Percentiles rank a stretch among this genome's conserved stretches.
These are phyloP conservation scores for Dorcus parallelipipedus DNA, from an alignment of 2,888 invertebrate species.

Conservation along the genomic window DNA sequence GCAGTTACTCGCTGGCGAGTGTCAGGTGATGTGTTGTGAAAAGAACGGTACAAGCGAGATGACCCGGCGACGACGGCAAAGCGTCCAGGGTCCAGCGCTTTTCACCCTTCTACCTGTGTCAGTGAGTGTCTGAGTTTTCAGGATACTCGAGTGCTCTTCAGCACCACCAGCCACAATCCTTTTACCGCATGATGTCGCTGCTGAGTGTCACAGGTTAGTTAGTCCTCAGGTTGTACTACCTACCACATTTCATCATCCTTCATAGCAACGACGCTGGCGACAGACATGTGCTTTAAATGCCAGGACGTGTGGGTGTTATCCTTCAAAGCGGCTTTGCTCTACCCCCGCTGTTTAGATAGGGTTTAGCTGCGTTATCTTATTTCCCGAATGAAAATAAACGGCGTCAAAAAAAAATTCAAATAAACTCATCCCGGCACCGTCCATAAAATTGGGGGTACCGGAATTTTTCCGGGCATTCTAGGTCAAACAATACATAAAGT, in stretches of 20 bases:
- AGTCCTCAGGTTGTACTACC: no score
- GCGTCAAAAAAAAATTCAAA: no score
- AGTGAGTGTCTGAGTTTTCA: slow-evolving; percentile 27
- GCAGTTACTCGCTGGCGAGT: slow-evolving; percentile 30
- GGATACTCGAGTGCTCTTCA: slow-evolving; percentile 23
- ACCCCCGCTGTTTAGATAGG: no score
- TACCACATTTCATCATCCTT: slow-evolving; percentile 1
- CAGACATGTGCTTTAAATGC: neutral
- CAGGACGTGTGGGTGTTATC: neutral
- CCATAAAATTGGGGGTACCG: no score
- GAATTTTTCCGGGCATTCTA: no score
- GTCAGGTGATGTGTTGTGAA: slow-evolving; percentile 27
- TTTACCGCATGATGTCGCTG: slow-evolving; percentile 40
- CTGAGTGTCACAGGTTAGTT: slow-evolving; percentile 42
- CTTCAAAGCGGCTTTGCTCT: no score
- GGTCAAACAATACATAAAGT: no score
- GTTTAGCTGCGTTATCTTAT: no score
- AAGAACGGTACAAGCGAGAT: slow-evolving; percentile 24
- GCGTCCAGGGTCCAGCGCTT: slow-evolving; percentile 24
- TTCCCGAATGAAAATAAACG: no score
- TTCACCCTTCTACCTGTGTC: slow-evolving; percentile 18
- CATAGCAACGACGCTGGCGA: neutral
- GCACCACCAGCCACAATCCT: slow-evolving; percentile 18
- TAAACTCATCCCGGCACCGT: no score
- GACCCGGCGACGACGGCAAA: slow-evolving; percentile 24